Base-by-base conservation (phyloP, 2,888 invertebrate species). In the Dryadula phaetusa region DNA sequence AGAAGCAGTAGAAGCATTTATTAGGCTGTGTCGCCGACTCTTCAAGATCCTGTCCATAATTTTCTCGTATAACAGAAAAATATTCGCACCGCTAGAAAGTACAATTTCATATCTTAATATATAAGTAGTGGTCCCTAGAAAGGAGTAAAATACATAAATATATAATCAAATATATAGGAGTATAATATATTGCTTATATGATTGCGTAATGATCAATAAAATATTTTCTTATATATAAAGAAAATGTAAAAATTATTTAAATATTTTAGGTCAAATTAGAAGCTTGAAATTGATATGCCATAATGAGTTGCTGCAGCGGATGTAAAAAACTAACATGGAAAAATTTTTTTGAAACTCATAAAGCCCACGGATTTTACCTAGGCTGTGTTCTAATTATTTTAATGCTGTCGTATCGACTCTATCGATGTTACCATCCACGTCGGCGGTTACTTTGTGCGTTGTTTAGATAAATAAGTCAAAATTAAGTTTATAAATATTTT, bases 231-330 rank as follows among this genome's bases (percentile, higher is more conserved):
- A n/a, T n/a, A n/a, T 18, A 18, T 44, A 18, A 5, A 5, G 4
- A 32, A n/a, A 47, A 8, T 7, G 8, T 14, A 47, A 5, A 12
- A 47, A 47, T 22, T 6, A 22, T 2, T 49, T n/a, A n/a, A 49
- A 49, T 52, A 8, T 52, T 52, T 52, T 52, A 52, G 49, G 49
- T 52, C n/a, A 28, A 7, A 16, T 22, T 28, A 52, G 8, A 28
- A 52, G 28, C n/a, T n/a, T 8, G 28, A 28, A 28, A 6, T 14
- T 6, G 12, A 60, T 12, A 53, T 54, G 44, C 18, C 20, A 76
- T 67, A 63, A 84, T 85, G 84, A 73, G 67, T 73, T 80, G 79
- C 70, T 86, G 86, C 46, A 69, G 76, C 42, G 78, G 79, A 40
- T 83, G 83, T 68, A 73, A 66, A 22, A 74, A 80, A 64, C 72